These are phyloP conservation scores for Psittacus erithacus DNA, from an alignment of 2,113 vertebrate species.

Conservation along the genomic window DNA sequence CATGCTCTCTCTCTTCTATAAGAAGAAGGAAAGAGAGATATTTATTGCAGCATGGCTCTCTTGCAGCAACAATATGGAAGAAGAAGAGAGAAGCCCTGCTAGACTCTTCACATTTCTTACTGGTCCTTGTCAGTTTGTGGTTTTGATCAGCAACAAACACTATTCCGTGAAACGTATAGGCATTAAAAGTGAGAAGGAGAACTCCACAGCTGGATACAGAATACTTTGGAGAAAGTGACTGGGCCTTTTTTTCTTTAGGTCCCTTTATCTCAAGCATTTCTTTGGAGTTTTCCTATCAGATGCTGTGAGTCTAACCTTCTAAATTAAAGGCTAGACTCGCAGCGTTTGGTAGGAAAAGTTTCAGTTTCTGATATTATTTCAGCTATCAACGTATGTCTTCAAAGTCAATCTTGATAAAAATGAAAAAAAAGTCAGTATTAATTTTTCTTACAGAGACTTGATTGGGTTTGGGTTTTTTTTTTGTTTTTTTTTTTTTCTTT, in stretches of 20 bases:
- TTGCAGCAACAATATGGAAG: not conserved
- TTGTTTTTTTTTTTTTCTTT: not conserved
- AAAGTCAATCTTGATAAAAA: not conserved
- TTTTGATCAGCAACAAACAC: not conserved
- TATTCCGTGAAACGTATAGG: not conserved
- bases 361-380: not conserved
- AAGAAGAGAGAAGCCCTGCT: not conserved
- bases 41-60: not conserved
- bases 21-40: not conserved
- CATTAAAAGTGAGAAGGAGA: not conserved
- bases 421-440: not conserved
- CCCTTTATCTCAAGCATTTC: not conserved
- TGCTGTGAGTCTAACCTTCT: accelerated
- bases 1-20: not conserved
- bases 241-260: not conserved
- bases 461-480: not conserved
- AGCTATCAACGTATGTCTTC: not conserved
- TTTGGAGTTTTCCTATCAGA: not conserved
- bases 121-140: not conserved
- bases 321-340: too few relatives aligned
- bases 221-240: not conserved
- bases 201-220: not conserved
- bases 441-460: not conserved
- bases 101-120: not conserved
- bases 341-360: not conserved